Percentiles rank a stretch among this genome's conserved stretches.
Conservation (phyloP, 2,888 invertebrate species). For the Beris chalybata region DNA sequence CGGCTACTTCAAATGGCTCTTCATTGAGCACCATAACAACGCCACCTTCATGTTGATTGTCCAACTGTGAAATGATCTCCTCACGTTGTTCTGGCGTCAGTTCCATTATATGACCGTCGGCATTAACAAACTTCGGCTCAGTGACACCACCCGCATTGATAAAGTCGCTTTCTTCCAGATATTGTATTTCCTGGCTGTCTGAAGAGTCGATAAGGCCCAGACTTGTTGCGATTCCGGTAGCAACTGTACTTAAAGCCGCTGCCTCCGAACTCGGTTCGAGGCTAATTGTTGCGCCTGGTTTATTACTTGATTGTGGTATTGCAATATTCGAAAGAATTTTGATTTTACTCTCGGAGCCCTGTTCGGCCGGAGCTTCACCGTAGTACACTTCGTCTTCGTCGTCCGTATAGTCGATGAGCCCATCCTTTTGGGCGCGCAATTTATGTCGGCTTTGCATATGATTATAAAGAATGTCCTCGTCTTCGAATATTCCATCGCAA, state of each 20-base stretch:
- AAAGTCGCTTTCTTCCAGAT: conserved; percentile 37
- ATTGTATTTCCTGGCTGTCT: conserved; percentile 24
- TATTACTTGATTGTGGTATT: conserved; percentile 41
- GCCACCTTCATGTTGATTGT: conserved; percentile 52
- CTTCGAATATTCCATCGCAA: conserved; percentile 72
- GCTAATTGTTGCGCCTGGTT: conserved; percentile 40
- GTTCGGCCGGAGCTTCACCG: conserved; percentile 41
- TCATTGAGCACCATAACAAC: conserved; percentile 55
- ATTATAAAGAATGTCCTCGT: conserved; percentile 69
- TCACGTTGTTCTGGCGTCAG: conserved; percentile 55
- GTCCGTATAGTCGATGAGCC: conserved; percentile 63
- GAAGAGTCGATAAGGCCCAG: conserved; percentile 58
- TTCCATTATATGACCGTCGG: conserved; percentile 56
- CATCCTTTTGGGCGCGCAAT: conserved; percentile 66
- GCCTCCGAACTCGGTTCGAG: conserved; percentile 58
- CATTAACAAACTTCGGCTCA: conserved; percentile 58
- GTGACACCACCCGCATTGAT: conserved; percentile 26
- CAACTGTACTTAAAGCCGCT: conserved; percentile 61
- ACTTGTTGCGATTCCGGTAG: conserved; percentile 62
- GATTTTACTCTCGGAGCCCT: conserved; percentile 56
- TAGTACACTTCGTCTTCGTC: conserved; percentile 53
- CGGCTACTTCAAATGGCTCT: conserved; percentile 42
- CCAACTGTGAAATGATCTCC: conserved; percentile 54
- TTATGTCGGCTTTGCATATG: conserved; percentile 71
- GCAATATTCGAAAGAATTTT: conserved; percentile 58